These are phyloP conservation scores for Orius insidiosus DNA, from an alignment of 1,140 invertebrate genomes.

Conservation along the genomic window DNA sequence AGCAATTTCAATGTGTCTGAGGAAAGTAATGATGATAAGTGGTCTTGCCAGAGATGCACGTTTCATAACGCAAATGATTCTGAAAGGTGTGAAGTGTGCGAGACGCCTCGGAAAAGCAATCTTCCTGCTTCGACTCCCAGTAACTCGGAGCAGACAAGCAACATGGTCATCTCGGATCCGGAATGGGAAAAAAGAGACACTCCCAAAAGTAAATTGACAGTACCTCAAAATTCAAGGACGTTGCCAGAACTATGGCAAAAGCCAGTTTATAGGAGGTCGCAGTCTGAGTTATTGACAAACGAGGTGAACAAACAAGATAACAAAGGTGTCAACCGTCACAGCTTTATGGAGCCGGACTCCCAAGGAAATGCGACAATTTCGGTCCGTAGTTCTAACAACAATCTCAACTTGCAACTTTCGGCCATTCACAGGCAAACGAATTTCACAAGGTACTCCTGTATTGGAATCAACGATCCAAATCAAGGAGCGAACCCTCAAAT, in stretches of 20 bases:
- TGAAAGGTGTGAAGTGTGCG: conserved; percentile 42
- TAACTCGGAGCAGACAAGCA: conserved; percentile 21
- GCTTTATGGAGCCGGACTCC: conserved; percentile 40
- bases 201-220: conserved; percentile 21
- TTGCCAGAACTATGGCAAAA: conserved; percentile 28
- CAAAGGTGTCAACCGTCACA: conserved; percentile 31
- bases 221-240: conserved; percentile 31
- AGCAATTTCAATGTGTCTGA: conserved; percentile 20
- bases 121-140: conserved; percentile 29
- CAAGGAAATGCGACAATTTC: conserved; percentile 19
- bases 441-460: conserved; percentile 34
- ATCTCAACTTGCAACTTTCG: conserved; percentile 21
- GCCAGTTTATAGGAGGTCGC: conserved; percentile 28
- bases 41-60: conserved; percentile 40
- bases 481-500: conserved; percentile 13
- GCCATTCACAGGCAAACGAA: conserved; percentile 8
- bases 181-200: conserved; percentile 27
- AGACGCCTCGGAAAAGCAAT: conserved; percentile 33
- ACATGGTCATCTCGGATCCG: conserved; percentile 29
- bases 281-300: conserved; percentile 30
- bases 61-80: conserved; percentile 32
- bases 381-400: conserved; percentile 16
- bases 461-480: conserved; percentile 36
- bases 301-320: conserved; percentile 24
- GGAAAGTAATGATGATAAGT: conserved; percentile 24